These are phyloP conservation scores for Muscidifurax raptorellus DNA, from an alignment of 1,140 invertebrate genomes.

Conservation along the genomic window DNA sequence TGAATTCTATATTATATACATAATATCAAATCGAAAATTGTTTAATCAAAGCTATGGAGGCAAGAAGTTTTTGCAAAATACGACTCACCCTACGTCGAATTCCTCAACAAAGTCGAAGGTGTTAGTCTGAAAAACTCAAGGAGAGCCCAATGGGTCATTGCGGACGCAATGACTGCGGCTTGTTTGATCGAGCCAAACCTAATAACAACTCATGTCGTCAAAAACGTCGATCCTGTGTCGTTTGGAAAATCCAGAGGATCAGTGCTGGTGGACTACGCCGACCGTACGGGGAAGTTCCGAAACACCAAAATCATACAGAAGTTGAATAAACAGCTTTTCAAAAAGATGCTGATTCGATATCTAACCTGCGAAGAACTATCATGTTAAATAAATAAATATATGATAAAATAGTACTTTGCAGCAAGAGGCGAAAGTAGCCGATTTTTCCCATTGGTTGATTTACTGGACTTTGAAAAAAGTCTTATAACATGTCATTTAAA, in stretches of 20 bases:
- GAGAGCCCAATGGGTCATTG: not conserved
- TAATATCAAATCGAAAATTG: not conserved
- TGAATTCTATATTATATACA: too few relatives aligned
- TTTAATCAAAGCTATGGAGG: constrained; percentile 70
- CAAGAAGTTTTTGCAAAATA: constrained; percentile 64
- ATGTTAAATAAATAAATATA: not conserved
- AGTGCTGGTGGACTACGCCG: constrained; percentile 60
- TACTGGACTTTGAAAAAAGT: too few relatives aligned
- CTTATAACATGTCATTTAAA: too few relatives aligned
- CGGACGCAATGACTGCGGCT: not conserved
- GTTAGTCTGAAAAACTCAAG: not conserved
- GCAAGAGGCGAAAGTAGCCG: too few relatives aligned
- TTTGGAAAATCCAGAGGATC: constrained; percentile 56
- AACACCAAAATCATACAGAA: not conserved
- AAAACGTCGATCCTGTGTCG: constrained; percentile 56
- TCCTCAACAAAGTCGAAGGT: constrained; percentile 73
- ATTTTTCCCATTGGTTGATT: too few relatives aligned
- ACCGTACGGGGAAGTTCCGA: not conserved
- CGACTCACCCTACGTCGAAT: constrained; percentile 63
- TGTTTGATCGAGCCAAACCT: constrained; percentile 61
- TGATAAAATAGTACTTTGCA: too few relatives aligned
- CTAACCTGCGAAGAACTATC: not conserved
- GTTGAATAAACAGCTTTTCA: not conserved
- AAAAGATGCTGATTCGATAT: not conserved
- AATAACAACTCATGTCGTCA: constrained; percentile 42